Conservation (phyloP, 2,797 vertebrate genomes). For the Yasuhikotakia modesta region DNA sequence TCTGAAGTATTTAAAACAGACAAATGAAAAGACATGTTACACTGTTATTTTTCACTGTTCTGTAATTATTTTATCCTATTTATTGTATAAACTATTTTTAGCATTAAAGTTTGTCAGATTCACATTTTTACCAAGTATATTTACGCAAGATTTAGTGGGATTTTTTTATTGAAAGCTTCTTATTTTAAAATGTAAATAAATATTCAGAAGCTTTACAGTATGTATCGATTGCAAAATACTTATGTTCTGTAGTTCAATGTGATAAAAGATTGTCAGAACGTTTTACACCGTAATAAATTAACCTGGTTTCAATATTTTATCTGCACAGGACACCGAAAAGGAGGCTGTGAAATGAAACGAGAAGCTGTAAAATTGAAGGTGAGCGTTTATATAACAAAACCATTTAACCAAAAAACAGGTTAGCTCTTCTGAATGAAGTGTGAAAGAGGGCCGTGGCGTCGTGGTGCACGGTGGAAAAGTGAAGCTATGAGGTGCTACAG, state of each 20-base stretch:
- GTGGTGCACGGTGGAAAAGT: neutral
- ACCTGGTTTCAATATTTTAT: neutral
- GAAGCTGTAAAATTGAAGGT: neutral
- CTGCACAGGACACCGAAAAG: neutral
- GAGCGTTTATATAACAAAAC: neutral
- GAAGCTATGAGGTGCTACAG: neutral
- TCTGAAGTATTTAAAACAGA: neutral
- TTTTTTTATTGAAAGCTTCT: neutral
- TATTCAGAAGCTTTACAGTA: neutral
- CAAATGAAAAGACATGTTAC: no score
- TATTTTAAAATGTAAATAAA: no score
- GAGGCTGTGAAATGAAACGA: neutral
- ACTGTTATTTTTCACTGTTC: no score
- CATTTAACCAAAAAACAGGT: neutral
- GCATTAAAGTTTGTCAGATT: neutral
- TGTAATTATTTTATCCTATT: no score
- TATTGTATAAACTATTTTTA: no score
- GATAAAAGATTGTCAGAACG: neutral
- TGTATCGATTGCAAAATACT: neutral
- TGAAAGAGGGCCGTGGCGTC: neutral
- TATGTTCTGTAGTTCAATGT: no score
- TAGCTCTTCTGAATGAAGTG: neutral
- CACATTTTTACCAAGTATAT: neutral
- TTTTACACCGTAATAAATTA: neutral
- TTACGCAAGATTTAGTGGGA: neutral